Base-by-base conservation (phyloP, 1,140 invertebrate species). In the Lepidurus couesii region DNA sequence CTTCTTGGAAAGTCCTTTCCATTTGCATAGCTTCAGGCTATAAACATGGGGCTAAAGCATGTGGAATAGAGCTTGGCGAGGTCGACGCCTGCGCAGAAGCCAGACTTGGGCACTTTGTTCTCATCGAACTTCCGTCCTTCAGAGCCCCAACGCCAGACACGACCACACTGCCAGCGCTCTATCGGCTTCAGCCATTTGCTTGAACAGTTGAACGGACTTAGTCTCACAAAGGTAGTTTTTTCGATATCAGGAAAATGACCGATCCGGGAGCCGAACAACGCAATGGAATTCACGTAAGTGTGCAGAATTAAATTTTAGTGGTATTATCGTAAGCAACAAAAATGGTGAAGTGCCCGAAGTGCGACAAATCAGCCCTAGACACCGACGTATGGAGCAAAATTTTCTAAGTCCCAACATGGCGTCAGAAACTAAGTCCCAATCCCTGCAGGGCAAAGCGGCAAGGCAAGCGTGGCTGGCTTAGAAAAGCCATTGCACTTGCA, bases 351-450 rank as follows among this genome's bases (percentile, higher is more conserved):
- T 16, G 6, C 6, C 24, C 26, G 74, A 42, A 3, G n/a, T 8
- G 8, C 8, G 7, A 73, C 42, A 42, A 75, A 53, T 4, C 34
- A 65, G 9, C n/a, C 16, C 16, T 1, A 65, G 21, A 65, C 21
- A 7, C 21, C 4, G 21, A 21, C 53, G 53, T 47, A 65, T 65
- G 53, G 45, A 21, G 53, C 53, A 80, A 91, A 91, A 87, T 91
- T 91, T 92, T 91, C 90, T 91, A 92, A 92, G 90, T 92, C 90
- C 90, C 89, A 92, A 92, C 90, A 92, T 92, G 91, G 91, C 91
- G 91, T 90, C 91, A 89, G 88, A 87, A 88, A 88, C 88, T 89
- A 89, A 90, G 88, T 90, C 88, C 89, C 85, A 82, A 82, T 83
- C 82, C 85, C 78, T 44, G 44, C 42, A 34, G 42, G 34, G 53